phyloP scores from a whole-genome alignment of 1,140 invertebrate genomes.

The Drosophila elegans region DNA sequence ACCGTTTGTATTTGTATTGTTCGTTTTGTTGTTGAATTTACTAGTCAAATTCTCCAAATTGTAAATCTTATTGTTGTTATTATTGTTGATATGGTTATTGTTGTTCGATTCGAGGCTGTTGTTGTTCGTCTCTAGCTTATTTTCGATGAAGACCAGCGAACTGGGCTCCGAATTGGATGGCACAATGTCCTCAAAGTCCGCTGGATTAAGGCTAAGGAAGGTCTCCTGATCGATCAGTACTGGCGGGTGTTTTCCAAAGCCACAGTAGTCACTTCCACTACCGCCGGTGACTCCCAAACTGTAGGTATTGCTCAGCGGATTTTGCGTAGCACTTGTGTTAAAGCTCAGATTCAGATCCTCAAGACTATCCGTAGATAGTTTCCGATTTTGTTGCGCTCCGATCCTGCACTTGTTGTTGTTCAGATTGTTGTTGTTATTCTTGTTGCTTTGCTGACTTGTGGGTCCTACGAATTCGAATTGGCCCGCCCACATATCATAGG shows the following conservation, averaged over 20 bases:
- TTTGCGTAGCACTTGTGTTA: slow-evolving; percentile 68
- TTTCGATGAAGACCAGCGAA: slow-evolving; percentile 79
- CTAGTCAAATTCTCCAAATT: slow-evolving; percentile 78
- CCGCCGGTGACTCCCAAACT: slow-evolving; percentile 55
- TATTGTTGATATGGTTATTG: slow-evolving; percentile 53
- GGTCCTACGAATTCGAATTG: slow-evolving; percentile 92
- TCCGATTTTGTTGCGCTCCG: slow-evolving; percentile 58
- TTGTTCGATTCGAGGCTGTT: slow-evolving; percentile 65
- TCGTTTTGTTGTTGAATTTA: slow-evolving; percentile 82
- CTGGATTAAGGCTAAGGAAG: slow-evolving; percentile 82
- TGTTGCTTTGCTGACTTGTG: slow-evolving; percentile 48
- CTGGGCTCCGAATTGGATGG: slow-evolving; percentile 81
- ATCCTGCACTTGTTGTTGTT: slow-evolving; percentile 62
- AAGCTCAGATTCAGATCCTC: slow-evolving; percentile 84
- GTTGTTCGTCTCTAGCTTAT: slow-evolving; percentile 73
- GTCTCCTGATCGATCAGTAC: slow-evolving; percentile 84
- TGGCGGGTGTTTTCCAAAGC: slow-evolving; percentile 70
- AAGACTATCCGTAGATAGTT: slow-evolving; percentile 70
- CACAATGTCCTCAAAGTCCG: slow-evolving; percentile 83
- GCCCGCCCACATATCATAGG: slow-evolving; percentile 94
- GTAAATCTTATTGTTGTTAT: slow-evolving; percentile 61
- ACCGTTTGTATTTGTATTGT: slow-evolving; percentile 83
- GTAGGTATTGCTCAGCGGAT: slow-evolving; percentile 74
- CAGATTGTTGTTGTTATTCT: slow-evolving; percentile 46
- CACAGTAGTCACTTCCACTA: slow-evolving; percentile 31